Conservation (phyloP, 1,140 invertebrate species). For the Tetraneura akinire region DNA sequence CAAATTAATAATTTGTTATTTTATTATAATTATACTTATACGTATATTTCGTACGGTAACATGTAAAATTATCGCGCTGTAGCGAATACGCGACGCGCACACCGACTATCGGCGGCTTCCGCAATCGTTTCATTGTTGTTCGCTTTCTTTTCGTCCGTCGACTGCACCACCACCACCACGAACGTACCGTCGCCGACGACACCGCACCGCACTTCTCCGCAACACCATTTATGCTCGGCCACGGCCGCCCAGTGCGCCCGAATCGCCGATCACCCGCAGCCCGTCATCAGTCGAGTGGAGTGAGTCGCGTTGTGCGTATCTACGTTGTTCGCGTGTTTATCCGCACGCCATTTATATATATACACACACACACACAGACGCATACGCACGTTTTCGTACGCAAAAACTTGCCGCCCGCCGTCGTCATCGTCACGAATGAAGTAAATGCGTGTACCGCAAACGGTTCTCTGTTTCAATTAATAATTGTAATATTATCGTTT, state of each 20-base stretch:
- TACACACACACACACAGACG: not conserved
- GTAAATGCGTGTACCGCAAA: no score
- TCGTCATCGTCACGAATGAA: no score
- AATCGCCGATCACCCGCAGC: not conserved
- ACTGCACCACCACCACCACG: not conserved
- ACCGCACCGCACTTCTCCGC: not conserved
- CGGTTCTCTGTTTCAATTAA: no score
- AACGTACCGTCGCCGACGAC: not conserved
- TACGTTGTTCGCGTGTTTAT: constrained; percentile 13
- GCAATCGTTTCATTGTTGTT: constrained; percentile 47
- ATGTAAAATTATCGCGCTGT: not conserved
- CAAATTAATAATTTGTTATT: no score
- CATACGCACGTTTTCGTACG: not conserved
- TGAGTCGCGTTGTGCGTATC: not conserved
- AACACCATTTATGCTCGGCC: not conserved
- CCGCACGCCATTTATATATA: not conserved
- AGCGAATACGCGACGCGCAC: not conserved
- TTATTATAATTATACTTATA: no score
- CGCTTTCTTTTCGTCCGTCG: constrained; percentile 45
- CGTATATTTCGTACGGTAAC: no score
- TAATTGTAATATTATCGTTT: no score
- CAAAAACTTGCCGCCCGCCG: not conserved
- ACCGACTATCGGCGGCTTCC: constrained; percentile 44
- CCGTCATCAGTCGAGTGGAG: constrained; percentile 38
- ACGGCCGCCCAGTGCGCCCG: not conserved